Conservation (phyloP, 2,797 vertebrate species). For the Huso huso region DNA sequence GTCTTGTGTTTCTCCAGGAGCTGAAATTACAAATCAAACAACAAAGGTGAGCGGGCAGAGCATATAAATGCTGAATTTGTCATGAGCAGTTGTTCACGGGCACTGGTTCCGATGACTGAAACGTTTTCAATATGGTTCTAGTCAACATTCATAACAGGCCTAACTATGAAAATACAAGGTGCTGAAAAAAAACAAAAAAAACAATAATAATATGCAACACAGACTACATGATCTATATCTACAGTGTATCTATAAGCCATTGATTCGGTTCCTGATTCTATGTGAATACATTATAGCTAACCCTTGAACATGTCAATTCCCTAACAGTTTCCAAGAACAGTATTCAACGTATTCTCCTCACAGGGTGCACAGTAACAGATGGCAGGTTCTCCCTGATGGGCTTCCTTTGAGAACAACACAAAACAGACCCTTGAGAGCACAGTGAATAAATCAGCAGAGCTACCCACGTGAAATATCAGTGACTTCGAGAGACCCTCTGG, state of each 20-base stretch:
- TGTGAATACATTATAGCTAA: no score
- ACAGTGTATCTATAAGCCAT: no score
- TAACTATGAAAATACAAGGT: no score
- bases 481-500: background rate
- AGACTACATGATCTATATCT: no score
- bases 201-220: no score
- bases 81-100: background rate
- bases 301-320: no score
- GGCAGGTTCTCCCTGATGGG: background rate
- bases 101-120: conserved; percentile 1
- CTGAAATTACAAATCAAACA: conserved; percentile 39
- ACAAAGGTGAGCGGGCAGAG: conserved; percentile 9
- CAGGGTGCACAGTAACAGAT: background rate
- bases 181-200: no score
- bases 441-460: background rate
- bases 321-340: no score
- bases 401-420: background rate
- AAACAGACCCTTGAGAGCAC: background rate
- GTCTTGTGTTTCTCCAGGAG: conserved; percentile 85
- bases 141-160: no score
- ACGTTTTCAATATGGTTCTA: background rate
- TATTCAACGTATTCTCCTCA: background rate
- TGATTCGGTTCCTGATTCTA: no score
- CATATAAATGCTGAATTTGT: background rate
- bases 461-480: background rate